Evolutionary conservation across 2,113 vertebrate genomes (phyloP).

Genomic region (Megaceryle torquata): DNA sequence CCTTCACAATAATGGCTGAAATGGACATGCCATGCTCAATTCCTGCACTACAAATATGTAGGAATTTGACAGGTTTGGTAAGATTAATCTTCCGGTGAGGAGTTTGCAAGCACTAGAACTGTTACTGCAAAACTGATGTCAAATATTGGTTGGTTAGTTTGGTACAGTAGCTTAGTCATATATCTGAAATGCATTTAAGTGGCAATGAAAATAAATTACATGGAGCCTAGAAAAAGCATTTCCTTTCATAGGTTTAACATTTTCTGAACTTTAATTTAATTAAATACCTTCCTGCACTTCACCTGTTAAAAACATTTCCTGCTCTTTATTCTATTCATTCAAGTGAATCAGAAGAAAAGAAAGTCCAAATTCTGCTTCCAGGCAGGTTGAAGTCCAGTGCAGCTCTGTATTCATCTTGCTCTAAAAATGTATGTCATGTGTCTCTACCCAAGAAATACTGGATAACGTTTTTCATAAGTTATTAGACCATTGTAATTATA

Average conservation of each 20-base stretch:
- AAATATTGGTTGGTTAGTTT: neutral
- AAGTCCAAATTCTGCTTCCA: neutral
- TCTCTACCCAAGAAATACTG: neutral
- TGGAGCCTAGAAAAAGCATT: neutral
- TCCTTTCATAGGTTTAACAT: neutral
- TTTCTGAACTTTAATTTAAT: constrained; percentile 9
- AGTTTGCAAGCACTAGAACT: neutral
- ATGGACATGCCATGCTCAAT: neutral
- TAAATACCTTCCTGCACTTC: neutral
- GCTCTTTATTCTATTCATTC: neutral
- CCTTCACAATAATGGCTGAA: neutral
- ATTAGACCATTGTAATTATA: constrained; percentile 13
- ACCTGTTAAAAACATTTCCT: neutral
- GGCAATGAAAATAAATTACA: neutral
- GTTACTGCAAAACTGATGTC: neutral
- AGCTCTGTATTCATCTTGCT: neutral
- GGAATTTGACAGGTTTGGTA: neutral
- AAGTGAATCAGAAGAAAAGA: neutral
- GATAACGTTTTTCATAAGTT: neutral
- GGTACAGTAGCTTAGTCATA: neutral
- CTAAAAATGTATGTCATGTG: neutral
- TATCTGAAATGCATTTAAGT: neutral
- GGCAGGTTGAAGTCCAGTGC: neutral
- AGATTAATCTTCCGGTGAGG: neutral
- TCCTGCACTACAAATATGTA: neutral